Percentiles rank a stretch among this genome's conserved stretches.
Conservation (phyloP, 2,888 invertebrate genomes). For the Chloroclystis v-ata region DNA sequence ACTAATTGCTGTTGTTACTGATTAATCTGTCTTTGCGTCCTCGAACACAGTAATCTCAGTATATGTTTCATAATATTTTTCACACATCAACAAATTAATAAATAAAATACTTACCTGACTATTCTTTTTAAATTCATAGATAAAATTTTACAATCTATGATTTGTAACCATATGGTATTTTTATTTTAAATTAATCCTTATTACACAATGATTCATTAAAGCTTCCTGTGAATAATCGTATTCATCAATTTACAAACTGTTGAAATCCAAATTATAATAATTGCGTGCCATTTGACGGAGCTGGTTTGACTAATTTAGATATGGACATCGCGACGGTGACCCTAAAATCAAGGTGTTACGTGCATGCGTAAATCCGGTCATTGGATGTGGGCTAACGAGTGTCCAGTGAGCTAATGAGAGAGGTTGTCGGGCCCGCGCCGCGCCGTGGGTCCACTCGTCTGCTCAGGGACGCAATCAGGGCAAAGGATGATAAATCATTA, state of each 20-base stretch:
- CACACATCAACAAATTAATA: too few relatives aligned
- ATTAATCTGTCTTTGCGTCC: too few relatives aligned
- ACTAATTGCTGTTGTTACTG: too few relatives aligned
- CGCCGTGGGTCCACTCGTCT: conserved; percentile 22
- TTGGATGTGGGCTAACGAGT: conserved; percentile 67
- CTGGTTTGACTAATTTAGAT: conserved; percentile 23
- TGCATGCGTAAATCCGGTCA: conserved; percentile 44
- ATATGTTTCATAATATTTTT: too few relatives aligned
- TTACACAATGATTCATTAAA: too few relatives aligned
- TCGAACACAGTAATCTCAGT: too few relatives aligned
- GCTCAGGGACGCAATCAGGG: conserved; percentile 17
- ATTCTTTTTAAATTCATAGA: too few relatives aligned
- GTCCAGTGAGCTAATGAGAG: conserved; percentile 58
- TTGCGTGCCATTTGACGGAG: conserved; percentile 15
- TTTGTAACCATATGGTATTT: too few relatives aligned
- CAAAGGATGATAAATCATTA: conserved; percentile 1
- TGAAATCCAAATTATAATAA: conserved; percentile 15
- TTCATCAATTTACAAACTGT: conserved; percentile 4
- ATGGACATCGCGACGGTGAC: conserved; percentile 21
- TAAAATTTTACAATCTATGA: too few relatives aligned
- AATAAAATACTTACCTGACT: too few relatives aligned
- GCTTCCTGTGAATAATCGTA: too few relatives aligned
- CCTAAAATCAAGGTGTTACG: conserved; percentile 24
- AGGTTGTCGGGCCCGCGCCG: conserved; percentile 34
- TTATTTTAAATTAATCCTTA: too few relatives aligned